Evolutionary conservation across 1,140 invertebrate species (phyloP).

Genomic region (Temnothorax curvispinosus): DNA sequence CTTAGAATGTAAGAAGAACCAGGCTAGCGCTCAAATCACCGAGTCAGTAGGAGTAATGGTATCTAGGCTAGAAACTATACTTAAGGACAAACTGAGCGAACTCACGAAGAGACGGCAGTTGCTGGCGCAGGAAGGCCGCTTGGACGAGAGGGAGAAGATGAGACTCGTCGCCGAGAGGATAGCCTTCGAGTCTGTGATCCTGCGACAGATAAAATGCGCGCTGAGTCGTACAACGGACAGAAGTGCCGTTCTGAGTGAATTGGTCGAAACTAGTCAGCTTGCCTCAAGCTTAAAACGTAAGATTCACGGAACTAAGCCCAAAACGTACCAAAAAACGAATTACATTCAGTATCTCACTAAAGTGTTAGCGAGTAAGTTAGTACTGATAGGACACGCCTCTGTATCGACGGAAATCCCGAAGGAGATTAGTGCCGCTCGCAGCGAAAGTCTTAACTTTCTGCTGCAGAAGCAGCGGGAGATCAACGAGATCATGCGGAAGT

Average conservation of each 20-base stretch:
- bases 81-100: slow-evolving; percentile 89
- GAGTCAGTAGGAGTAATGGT: slow-evolving; percentile 88
- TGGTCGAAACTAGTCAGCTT: slow-evolving; percentile 91
- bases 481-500: slow-evolving; percentile 87
- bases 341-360: slow-evolving; percentile 88
- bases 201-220: slow-evolving; percentile 88
- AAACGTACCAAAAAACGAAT: slow-evolving; percentile 86
- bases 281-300: slow-evolving; percentile 89
- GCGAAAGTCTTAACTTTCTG: slow-evolving; percentile 86
- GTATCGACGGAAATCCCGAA: slow-evolving; percentile 70
- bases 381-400: slow-evolving; percentile 75
- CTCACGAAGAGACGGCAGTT: slow-evolving; percentile 88
- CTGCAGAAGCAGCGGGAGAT: slow-evolving; percentile 88
- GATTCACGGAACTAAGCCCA: slow-evolving; percentile 87
- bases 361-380: slow-evolving; percentile 88
- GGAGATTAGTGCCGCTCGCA: slow-evolving; percentile 75
- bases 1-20: slow-evolving; percentile 79
- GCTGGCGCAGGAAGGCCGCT: slow-evolving; percentile 87
- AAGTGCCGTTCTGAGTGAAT: slow-evolving; percentile 82
- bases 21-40: slow-evolving; percentile 83
- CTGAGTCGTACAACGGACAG: slow-evolving; percentile 79
- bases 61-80: slow-evolving; percentile 88
- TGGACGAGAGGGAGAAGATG: slow-evolving; percentile 88
- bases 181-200: slow-evolving; percentile 90
- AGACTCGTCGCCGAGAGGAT: slow-evolving; percentile 91